Conservation (phyloP, 2,797 vertebrate species). For the Hoplostethus atlanticus region DNA sequence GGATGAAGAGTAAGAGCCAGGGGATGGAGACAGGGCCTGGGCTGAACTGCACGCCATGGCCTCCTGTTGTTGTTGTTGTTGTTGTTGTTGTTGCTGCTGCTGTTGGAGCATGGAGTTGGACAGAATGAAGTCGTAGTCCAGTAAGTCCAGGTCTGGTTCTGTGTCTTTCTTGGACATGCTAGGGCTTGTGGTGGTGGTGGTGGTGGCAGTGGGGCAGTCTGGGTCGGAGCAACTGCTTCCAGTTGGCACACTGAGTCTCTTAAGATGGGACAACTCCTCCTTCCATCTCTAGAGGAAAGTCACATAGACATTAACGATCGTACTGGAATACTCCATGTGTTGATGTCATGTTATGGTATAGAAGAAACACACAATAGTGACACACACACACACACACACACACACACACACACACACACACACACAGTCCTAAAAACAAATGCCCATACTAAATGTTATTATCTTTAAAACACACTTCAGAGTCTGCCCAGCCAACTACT, state of each 20-base stretch:
- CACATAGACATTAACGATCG: conserved; percentile 52
- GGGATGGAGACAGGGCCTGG: conserved; percentile 85
- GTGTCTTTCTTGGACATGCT: conserved; percentile 89
- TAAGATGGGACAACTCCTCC: conserved; percentile 93
- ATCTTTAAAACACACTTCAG: no score
- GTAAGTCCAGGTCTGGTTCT: conserved; percentile 91
- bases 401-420: not conserved
- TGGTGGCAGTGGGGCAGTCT: conserved; percentile 76
- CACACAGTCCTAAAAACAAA: not conserved
- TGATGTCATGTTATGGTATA: conserved; percentile 1
- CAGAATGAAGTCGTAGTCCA: conserved; percentile 98
- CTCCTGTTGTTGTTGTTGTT: conserved; percentile 81
- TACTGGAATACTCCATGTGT: conserved; percentile 3
- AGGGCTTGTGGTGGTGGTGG: conserved; percentile 60
- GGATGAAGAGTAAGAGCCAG: conserved; percentile 84
- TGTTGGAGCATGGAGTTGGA: conserved; percentile 94
- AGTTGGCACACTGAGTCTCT: conserved; percentile 85
- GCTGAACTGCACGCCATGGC: conserved; percentile 80
- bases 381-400: not conserved
- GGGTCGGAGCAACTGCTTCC: conserved; percentile 82
- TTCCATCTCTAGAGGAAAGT: conserved; percentile 91
- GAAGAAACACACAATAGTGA: not conserved
- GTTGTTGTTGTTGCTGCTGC: conserved; percentile 85
- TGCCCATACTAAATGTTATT: no score
- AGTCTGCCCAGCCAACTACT: no score